Percentiles rank a stretch among this genome's conserved stretches.
Evolutionary conservation across 1,140 invertebrate genomes (phyloP).

Genomic region (Drosophila rhopaloa): DNA sequence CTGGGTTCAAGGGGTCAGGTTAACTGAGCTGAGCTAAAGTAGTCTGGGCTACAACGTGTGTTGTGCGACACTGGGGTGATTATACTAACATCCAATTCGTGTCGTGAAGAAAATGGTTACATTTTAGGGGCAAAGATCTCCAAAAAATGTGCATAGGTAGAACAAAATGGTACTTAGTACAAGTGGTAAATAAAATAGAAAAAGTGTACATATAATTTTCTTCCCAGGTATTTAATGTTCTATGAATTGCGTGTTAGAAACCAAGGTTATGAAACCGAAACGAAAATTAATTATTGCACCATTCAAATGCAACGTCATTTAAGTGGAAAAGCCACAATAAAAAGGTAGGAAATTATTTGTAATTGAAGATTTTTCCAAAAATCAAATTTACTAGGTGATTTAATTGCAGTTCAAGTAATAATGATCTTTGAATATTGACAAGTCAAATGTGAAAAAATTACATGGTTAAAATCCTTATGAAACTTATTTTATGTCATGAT

Average conservation of each 20-base stretch:
- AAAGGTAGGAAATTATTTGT: too few relatives aligned
- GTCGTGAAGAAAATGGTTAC: conserved; percentile 10
- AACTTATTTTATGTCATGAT: too few relatives aligned
- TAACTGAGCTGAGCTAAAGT: conserved; percentile 5
- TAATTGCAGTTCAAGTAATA: too few relatives aligned
- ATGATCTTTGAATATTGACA: too few relatives aligned
- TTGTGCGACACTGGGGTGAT: conserved; percentile 37
- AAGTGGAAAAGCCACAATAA: conserved; percentile 1
- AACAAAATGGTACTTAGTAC: not conserved
- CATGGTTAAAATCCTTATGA: too few relatives aligned
- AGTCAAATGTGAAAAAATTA: too few relatives aligned
- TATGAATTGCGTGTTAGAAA: not conserved
- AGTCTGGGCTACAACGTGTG: conserved; percentile 21
- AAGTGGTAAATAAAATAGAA: not conserved
- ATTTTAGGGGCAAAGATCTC: not conserved
- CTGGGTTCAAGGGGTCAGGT: conserved; percentile 5
- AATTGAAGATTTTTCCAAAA: too few relatives aligned
- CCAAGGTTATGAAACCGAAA: conserved; percentile 1
- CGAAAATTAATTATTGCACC: not conserved
- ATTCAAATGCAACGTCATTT: too few relatives aligned
- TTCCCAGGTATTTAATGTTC: not conserved
- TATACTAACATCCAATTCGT: conserved; percentile 11
- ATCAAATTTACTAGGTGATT: too few relatives aligned
- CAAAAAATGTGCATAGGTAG: not conserved
- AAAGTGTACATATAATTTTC: not conserved